Conservation (phyloP, 1,140 invertebrate genomes). For the Matsumurasca onukii region DNA sequence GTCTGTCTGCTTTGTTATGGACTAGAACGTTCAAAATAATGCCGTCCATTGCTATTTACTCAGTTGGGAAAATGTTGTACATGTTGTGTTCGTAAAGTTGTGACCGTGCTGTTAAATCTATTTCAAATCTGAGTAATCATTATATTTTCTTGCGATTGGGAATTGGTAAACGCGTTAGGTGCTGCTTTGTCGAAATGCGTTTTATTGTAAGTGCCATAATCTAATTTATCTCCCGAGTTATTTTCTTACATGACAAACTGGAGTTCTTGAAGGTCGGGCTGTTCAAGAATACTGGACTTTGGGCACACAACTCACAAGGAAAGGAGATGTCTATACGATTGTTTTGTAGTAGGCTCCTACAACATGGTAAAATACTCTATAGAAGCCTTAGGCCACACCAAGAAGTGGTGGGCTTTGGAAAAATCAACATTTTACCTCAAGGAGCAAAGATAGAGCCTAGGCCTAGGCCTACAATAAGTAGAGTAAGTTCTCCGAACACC, state of each 20-base stretch:
- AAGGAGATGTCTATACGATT: constrained; percentile 57
- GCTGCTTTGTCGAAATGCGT: too few species aligned
- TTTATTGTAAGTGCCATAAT: too few species aligned
- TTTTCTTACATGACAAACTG: constrained; percentile 19
- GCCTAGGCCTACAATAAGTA: background rate
- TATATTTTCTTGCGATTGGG: too few species aligned
- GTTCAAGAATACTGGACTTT: constrained; percentile 45
- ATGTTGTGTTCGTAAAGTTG: too few species aligned
- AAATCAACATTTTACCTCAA: constrained; percentile 34
- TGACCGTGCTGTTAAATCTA: too few species aligned
- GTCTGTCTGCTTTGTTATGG: too few species aligned
- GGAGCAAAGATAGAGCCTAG: constrained; percentile 28
- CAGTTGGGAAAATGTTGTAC: too few species aligned
- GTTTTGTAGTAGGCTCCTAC: constrained; percentile 51
- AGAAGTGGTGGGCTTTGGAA: constrained; percentile 36
- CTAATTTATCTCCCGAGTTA: constrained; percentile 13
- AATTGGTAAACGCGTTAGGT: too few species aligned
- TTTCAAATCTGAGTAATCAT: too few species aligned
- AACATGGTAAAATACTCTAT: constrained; percentile 54
- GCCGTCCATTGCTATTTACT: too few species aligned
- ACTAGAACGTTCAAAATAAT: too few species aligned
- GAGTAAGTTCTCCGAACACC: constrained; percentile 13
- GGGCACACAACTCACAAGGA: constrained; percentile 45
- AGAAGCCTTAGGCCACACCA: constrained; percentile 34
- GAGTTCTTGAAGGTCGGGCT: constrained; percentile 36